Percentiles rank a stretch among this genome's conserved stretches.
Conservation (phyloP, 2,888 invertebrate species). For the Lottia scabra region DNA sequence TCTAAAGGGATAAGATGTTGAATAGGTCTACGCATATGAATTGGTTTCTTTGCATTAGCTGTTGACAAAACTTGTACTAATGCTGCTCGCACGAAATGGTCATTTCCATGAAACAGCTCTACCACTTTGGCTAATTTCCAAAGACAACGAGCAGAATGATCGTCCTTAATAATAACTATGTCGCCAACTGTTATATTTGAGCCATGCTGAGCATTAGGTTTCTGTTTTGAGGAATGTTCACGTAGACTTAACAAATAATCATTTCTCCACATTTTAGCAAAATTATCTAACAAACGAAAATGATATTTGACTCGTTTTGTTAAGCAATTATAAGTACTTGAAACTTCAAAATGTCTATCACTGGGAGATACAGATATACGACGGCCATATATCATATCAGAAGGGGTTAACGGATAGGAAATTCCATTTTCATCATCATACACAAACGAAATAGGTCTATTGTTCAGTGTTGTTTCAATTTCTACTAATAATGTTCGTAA, state of each 20-base stretch:
- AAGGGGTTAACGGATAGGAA: neutral
- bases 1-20: too few relatives aligned
- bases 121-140: neutral
- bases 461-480: neutral
- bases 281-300: slow-evolving; percentile 4
- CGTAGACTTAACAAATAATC: neutral
- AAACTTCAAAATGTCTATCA: neutral
- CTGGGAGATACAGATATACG: neutral
- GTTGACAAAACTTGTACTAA: neutral
- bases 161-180: neutral
- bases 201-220: neutral
- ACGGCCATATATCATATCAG: neutral
- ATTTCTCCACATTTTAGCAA: neutral
- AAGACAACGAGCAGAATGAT: neutral
- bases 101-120: neutral
- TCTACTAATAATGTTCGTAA: neutral
- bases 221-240: neutral
- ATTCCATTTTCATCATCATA: neutral
- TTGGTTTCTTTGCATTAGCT: too few relatives aligned
- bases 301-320: neutral
- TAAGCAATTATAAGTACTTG: neutral
- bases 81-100: neutral
- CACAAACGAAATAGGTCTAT: neutral
- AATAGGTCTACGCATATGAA: too few relatives aligned
- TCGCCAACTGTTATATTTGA: neutral